These are phyloP conservation scores for Noctuana brunneofusca DNA, from an alignment of 2,888 invertebrate genomes.

Conservation along the genomic window DNA sequence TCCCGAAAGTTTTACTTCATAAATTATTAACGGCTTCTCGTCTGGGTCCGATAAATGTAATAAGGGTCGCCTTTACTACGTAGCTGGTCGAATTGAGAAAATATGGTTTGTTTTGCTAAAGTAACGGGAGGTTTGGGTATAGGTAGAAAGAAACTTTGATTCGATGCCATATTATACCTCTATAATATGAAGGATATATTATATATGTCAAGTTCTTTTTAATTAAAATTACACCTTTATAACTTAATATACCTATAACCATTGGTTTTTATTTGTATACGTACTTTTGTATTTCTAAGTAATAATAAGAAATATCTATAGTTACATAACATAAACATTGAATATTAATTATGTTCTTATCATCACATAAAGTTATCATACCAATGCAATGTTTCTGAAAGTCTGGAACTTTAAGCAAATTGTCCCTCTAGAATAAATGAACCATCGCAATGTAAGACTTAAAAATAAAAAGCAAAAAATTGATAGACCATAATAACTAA, in stretches of 20 bases:
- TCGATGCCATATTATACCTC: too few species aligned
- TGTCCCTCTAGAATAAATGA: background rate
- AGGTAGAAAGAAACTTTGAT: too few species aligned
- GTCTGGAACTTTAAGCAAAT: background rate
- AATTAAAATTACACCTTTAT: too few species aligned
- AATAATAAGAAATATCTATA: too few species aligned
- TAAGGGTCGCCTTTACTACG: conserved; percentile 40
- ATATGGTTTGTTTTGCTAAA: conserved; percentile 11
- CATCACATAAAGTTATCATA: background rate
- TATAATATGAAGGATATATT: too few species aligned
- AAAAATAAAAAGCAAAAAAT: background rate
- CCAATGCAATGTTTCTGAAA: background rate
- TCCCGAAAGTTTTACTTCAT: conserved; percentile 50
- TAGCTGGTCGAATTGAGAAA: conserved; percentile 4
- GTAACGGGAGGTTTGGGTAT: background rate
- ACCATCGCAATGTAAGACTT: background rate
- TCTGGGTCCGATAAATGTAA: conserved; percentile 40
- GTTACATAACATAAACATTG: too few species aligned
- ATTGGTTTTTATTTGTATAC: too few species aligned
- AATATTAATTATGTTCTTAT: too few species aligned
- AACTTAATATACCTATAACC: too few species aligned
- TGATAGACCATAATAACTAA: background rate
- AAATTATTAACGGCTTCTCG: conserved; percentile 52
- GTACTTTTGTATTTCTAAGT: too few species aligned
- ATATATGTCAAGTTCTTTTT: too few species aligned